These are phyloP conservation scores for Polymixis flavicincta DNA, from an alignment of 2,888 invertebrate genomes.

Conservation along the genomic window DNA sequence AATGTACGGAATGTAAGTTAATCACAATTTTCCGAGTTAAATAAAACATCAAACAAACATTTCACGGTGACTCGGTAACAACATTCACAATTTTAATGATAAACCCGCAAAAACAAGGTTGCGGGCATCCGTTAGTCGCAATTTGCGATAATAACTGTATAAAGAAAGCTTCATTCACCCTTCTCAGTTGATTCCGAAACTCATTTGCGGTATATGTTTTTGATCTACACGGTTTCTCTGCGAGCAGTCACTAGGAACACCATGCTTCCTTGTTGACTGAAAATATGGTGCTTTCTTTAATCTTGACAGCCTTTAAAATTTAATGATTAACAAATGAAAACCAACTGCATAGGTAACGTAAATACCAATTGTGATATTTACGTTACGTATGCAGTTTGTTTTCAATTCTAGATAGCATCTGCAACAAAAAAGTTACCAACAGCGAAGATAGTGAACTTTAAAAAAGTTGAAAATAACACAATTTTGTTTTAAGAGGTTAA, in stretches of 20 bases:
- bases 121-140: constrained; percentile 82
- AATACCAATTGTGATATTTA: background rate
- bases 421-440: background rate
- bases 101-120: constrained; percentile 76
- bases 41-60: constrained; percentile 49
- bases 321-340: too few relatives aligned
- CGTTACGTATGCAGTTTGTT: background rate
- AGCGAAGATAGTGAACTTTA: too few relatives aligned
- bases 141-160: constrained; percentile 85
- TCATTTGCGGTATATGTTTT: constrained; percentile 87
- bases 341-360: too few relatives aligned
- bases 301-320: background rate
- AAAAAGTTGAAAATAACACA: too few relatives aligned
- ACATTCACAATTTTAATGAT: constrained; percentile 73
- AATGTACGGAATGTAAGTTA: constrained; percentile 6
- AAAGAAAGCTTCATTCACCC: constrained; percentile 82
- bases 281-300: background rate
- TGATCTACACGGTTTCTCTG: constrained; percentile 76
- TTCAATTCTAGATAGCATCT: background rate
- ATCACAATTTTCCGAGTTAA: constrained; percentile 24
- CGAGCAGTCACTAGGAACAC: constrained; percentile 63
- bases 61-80: constrained; percentile 36
- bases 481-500: too few relatives aligned
- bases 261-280: constrained; percentile 44
- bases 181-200: constrained; percentile 81